phyloP scores from a whole-genome alignment of 2,797 vertebrate genomes.

The Myiothlypis chrysogaster region DNA sequence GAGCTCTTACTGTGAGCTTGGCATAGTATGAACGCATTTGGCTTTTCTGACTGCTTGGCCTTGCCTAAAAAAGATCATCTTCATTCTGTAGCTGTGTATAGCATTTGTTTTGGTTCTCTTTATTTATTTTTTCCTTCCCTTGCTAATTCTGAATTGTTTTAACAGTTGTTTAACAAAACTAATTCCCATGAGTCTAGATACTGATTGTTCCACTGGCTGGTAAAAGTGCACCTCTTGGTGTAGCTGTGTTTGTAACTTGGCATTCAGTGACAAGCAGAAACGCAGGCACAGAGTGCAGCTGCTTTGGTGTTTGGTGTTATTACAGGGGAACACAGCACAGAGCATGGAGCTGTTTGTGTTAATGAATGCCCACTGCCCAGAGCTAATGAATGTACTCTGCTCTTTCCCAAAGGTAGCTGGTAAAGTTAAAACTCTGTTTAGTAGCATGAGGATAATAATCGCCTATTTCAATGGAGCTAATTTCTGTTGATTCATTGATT shows the following conservation, averaged over 20 bases:
- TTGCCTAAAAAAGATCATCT: background rate
- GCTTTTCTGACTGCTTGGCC: background rate
- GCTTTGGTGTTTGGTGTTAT: background rate
- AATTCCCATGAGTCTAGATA: fast-evolving
- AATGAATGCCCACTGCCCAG: background rate
- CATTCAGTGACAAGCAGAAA: background rate
- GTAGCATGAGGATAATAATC: background rate
- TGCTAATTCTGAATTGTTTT: background rate
- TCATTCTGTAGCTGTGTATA: background rate
- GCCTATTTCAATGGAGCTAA: background rate
- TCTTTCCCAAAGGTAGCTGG: background rate
- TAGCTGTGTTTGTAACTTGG: fast-evolving
- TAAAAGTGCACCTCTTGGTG: background rate
- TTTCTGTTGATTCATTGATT: background rate
- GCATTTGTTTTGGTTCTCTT: background rate
- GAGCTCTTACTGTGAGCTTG: background rate
- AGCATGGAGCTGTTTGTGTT: too few species aligned
- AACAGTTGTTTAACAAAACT: background rate
- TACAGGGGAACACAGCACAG: fast-evolving
- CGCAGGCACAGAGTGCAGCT: background rate
- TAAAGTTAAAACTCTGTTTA: background rate
- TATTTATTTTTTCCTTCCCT: background rate
- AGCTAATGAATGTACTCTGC: background rate
- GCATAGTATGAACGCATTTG: background rate
- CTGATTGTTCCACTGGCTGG: background rate